Conservation (phyloP, 1,140 invertebrate genomes). For the Chionoecetes opilio region DNA sequence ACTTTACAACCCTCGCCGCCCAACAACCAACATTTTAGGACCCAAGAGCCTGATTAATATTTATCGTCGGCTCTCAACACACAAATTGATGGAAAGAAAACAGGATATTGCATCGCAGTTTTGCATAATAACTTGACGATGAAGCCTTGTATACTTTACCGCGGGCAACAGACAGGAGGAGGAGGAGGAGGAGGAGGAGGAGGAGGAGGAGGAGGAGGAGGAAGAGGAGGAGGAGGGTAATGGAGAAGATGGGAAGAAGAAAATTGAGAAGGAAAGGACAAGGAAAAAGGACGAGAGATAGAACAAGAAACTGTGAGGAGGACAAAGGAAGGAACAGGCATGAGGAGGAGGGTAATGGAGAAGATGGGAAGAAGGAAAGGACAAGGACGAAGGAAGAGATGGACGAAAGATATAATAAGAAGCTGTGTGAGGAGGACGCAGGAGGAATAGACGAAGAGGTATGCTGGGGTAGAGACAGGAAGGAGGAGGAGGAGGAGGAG, state of each 20-base stretch:
- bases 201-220: background rate
- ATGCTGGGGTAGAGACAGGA: no score
- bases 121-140: constrained; percentile 29
- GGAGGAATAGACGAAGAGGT: no score
- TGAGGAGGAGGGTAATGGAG: background rate
- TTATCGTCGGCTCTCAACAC: background rate
- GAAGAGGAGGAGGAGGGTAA: background rate
- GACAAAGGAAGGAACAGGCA: no score
- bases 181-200: background rate
- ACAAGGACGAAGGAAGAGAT: background rate
- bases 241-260: no score
- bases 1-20: background rate
- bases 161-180: background rate
- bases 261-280: background rate
- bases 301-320: background rate
- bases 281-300: background rate
- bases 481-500: no score
- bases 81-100: constrained; percentile 20
- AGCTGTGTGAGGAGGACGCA: no score
- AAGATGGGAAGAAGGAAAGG: background rate
- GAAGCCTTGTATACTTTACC: background rate
- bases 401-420: no score
- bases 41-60: constrained; percentile 17
- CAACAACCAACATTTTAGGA: background rate
- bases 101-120: background rate